phyloP scores from a whole-genome alignment of 2,888 invertebrate genomes.

The Cetonia aurata region DNA sequence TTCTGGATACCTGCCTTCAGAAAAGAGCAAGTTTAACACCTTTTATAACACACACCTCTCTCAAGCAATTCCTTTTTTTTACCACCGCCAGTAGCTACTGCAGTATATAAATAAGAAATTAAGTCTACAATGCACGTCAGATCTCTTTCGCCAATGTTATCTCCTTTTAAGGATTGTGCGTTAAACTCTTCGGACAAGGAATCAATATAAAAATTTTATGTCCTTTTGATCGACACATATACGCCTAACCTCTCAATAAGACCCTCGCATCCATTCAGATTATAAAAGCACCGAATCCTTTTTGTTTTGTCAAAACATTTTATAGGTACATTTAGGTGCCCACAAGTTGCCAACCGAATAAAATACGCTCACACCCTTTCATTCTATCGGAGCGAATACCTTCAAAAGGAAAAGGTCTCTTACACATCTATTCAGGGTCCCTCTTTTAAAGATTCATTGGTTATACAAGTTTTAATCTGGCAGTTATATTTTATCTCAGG shows the following conservation, averaged over 20 bases:
- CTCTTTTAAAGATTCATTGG: constrained; percentile 51
- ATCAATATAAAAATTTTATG: constrained; percentile 33
- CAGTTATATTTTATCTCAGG: constrained; percentile 56
- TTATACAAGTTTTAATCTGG: constrained; percentile 56
- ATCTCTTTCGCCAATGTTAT: not conserved
- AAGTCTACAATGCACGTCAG: constrained; percentile 1
- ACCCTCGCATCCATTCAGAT: constrained; percentile 17
- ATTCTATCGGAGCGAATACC: constrained; percentile 29
- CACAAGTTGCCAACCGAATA: constrained; percentile 53
- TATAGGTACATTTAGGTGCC: constrained; percentile 50
- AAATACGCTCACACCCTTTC: constrained; percentile 52
- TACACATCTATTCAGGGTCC: constrained; percentile 46
- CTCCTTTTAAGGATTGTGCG: not conserved
- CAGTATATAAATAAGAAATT: constrained; percentile 1
- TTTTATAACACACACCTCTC: too few relatives aligned
- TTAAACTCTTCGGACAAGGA: constrained; percentile 5
- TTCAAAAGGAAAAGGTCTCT: constrained; percentile 41
- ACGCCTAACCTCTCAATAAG: not conserved
- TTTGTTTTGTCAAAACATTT: constrained; percentile 46
- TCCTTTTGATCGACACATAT: constrained; percentile 21
- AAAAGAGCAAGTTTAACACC: too few relatives aligned
- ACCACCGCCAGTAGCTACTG: too few relatives aligned
- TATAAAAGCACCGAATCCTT: constrained; percentile 32
- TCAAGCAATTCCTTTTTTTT: too few relatives aligned
- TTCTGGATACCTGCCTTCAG: too few relatives aligned